phyloP scores from a whole-genome alignment of 1,140 invertebrate species.

The Periplaneta americana region DNA sequence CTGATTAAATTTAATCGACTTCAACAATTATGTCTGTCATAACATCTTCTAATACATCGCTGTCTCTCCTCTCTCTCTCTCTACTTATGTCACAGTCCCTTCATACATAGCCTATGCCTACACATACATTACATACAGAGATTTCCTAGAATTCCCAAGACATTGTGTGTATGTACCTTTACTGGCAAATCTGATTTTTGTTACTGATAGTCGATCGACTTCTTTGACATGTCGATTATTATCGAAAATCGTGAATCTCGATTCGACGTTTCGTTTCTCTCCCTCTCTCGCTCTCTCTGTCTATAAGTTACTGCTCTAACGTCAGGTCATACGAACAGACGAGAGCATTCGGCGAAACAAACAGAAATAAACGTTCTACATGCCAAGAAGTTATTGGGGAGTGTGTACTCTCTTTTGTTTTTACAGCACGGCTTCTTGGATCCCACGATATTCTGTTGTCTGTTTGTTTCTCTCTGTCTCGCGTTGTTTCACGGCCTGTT shows the following conservation, averaged over 20 bases:
- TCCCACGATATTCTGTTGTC: not conserved
- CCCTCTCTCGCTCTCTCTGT: not conserved
- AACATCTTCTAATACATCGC: no score
- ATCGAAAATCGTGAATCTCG: not conserved
- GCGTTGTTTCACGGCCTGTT: not conserved
- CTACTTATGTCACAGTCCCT: no score
- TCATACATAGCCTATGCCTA: no score
- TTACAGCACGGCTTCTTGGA: not conserved
- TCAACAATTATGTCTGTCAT: no score
- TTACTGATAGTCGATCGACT: not conserved
- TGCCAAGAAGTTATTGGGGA: not conserved
- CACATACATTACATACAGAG: no score
- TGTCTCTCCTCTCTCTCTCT: no score
- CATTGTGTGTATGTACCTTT: not conserved
- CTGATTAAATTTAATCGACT: no score
- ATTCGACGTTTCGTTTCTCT: not conserved
- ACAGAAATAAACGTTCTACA: not conserved
- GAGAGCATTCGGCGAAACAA: not conserved
- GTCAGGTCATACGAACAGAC: not conserved
- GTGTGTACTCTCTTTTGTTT: not conserved
- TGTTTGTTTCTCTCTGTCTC: not conserved
- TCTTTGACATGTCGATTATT: not conserved
- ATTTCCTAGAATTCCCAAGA: not conserved
- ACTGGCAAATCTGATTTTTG: not conserved
- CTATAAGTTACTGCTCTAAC: not conserved